These are phyloP conservation scores for Lycophotia porphyrea DNA, from an alignment of 2,888 invertebrate species.

Conservation along the genomic window DNA sequence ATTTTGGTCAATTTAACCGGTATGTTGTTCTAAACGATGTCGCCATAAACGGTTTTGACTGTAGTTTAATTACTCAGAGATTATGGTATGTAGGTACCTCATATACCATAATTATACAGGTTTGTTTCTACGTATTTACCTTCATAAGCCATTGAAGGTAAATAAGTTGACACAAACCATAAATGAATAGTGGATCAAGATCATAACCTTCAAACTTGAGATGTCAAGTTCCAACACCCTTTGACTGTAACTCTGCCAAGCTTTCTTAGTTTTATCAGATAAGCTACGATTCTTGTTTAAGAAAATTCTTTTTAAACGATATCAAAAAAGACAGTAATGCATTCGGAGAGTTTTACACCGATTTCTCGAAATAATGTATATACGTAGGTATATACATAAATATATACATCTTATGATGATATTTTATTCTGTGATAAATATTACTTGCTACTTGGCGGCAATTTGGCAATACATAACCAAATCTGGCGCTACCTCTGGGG, in stretches of 20 bases:
- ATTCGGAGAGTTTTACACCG: neutral
- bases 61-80: neutral
- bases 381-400: neutral
- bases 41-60: no score
- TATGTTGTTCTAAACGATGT: no score
- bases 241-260: conserved; percentile 14
- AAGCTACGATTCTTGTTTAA: neutral
- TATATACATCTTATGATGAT: neutral
- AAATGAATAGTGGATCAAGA: conserved; percentile 46
- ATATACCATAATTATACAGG: conserved; percentile 22
- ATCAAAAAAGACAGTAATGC: neutral
- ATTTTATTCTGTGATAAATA: no score
- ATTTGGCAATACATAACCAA: neutral
- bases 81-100: conserved; percentile 14
- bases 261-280: neutral
- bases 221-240: neutral
- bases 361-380: neutral
- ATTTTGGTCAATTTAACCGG: no score
- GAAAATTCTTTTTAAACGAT: neutral
- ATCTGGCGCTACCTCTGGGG: neutral
- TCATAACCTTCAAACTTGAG: conserved; percentile 40
- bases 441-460: neutral
- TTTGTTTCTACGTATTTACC: conserved; percentile 6
- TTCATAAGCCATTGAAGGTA: conserved; percentile 17
- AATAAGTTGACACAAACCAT: conserved; percentile 37